Conservation (phyloP, 2,888 invertebrate species). For the Apodemia zela region DNA sequence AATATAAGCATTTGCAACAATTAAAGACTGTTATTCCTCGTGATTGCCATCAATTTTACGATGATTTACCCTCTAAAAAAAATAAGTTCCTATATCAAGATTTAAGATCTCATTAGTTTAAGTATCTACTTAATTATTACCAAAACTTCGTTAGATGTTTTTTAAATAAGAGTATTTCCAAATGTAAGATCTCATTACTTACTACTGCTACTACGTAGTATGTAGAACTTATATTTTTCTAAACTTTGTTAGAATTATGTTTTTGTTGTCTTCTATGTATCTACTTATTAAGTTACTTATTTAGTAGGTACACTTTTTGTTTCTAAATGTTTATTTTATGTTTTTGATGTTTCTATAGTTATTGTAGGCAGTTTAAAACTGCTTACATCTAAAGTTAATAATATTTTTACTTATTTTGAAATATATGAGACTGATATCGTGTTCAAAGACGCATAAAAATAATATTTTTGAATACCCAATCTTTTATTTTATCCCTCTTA, state of each 20-base stretch:
- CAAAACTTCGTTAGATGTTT: slow-evolving; percentile 17
- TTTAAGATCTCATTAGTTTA: slow-evolving; percentile 20
- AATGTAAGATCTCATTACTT: slow-evolving; percentile 18
- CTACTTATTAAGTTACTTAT: slow-evolving; percentile 20
- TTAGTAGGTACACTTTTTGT: slow-evolving; percentile 16
- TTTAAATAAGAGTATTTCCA: slow-evolving; percentile 20
- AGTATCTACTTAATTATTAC: slow-evolving; percentile 20
- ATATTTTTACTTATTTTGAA: slow-evolving; percentile 19
- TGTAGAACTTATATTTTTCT: slow-evolving; percentile 15
- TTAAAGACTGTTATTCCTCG: slow-evolving; percentile 23
- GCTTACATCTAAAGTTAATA: slow-evolving; percentile 20
- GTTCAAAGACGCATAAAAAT: slow-evolving; percentile 12
- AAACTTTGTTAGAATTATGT: slow-evolving; percentile 20
- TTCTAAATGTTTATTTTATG: slow-evolving; percentile 12
- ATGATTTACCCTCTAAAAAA: slow-evolving; percentile 21
- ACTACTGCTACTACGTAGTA: slow-evolving; percentile 13
- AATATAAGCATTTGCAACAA: slow-evolving; percentile 23
- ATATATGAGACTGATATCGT: slow-evolving; percentile 19
- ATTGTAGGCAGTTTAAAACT: slow-evolving; percentile 21
- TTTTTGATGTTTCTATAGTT: slow-evolving; percentile 11
- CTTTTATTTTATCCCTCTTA: slow-evolving; percentile 20
- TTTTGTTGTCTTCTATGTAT: slow-evolving; percentile 18
- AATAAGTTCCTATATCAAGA: slow-evolving; percentile 19
- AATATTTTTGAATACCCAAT: slow-evolving; percentile 18
- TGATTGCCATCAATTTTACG: slow-evolving; percentile 21